Evolutionary conservation across 2,797 vertebrate species (phyloP).

Genomic region (Denticeps clupeoides): DNA sequence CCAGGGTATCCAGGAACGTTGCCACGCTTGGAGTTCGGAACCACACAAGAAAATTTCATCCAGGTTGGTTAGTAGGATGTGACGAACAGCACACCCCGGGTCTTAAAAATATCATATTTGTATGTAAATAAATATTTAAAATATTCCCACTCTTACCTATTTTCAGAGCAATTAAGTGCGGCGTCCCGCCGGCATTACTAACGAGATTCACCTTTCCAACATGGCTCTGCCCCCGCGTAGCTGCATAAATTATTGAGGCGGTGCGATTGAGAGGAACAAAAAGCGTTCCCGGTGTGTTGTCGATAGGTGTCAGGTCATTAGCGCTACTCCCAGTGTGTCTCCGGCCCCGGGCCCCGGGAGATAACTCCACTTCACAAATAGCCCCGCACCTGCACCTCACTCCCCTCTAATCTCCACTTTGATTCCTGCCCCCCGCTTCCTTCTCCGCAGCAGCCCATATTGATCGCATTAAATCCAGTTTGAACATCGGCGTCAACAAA

Average conservation of each 20-base stretch:
- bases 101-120: background rate
- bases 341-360: background rate
- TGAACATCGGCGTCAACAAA: constrained; percentile 19
- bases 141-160: background rate
- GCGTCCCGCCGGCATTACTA: constrained; percentile 43
- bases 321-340: constrained; percentile 15
- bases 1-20: no score
- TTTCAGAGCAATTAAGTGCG: constrained; percentile 44
- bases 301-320: constrained; percentile 37
- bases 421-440: constrained; percentile 1
- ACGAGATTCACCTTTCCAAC: constrained; percentile 55
- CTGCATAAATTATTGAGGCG: constrained; percentile 30
- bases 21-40: no score
- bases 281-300: constrained; percentile 21
- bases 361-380: background rate
- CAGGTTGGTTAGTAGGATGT: no score
- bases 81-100: constrained; percentile 13
- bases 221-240: constrained; percentile 4
- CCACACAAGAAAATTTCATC: no score
- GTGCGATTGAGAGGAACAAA: constrained; percentile 25
- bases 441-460: constrained; percentile 9
- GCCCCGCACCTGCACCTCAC: constrained; percentile 5
- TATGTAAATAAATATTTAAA: background rate
- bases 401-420: constrained; percentile 9
- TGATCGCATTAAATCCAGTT: constrained; percentile 20